phyloP scores from a whole-genome alignment of 2,797 vertebrate species.

The Gorsachius magnificus region DNA sequence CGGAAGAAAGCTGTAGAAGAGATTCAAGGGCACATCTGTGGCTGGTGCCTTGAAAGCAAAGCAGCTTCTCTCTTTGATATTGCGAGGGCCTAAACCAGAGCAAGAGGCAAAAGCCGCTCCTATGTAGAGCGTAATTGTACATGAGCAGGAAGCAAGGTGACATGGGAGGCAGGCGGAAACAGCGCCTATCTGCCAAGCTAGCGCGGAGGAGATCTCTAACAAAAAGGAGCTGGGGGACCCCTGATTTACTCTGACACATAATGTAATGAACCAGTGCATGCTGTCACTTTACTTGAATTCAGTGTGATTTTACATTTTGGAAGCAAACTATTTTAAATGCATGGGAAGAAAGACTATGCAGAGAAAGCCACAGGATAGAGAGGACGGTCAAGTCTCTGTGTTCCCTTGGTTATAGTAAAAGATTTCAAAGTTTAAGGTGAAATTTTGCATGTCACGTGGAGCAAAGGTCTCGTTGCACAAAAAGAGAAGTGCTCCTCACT shows the following conservation, averaged over 20 bases:
- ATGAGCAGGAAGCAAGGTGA: constrained; percentile 36
- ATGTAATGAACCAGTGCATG: constrained; percentile 50
- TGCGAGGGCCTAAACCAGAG: background rate
- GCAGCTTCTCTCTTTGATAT: background rate
- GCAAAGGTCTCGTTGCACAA: background rate
- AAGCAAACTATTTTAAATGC: constrained; percentile 48
- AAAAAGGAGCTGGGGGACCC: constrained; percentile 11
- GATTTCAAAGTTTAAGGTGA: background rate
- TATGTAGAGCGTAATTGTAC: constrained; percentile 25
- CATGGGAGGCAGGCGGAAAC: background rate
- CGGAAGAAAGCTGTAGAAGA: background rate
- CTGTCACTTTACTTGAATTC: constrained; percentile 53
- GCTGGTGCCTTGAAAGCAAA: background rate
- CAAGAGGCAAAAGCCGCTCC: background rate
- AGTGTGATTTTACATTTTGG: constrained; percentile 49
- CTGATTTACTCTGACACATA: constrained; percentile 52
- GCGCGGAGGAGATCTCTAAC: background rate
- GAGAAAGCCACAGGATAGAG: background rate
- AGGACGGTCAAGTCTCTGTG: background rate
- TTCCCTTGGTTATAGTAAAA: background rate
- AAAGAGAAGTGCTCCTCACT: background rate
- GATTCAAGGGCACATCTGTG: fast-evolving
- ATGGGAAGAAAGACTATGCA: background rate
- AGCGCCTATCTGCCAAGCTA: constrained; percentile 36
- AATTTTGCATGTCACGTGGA: background rate